Evolutionary conservation across 2,888 invertebrate genomes (phyloP), one percentile per base, ranked within the genome.

Genomic region (Lasioglossum villosulum): DNA sequence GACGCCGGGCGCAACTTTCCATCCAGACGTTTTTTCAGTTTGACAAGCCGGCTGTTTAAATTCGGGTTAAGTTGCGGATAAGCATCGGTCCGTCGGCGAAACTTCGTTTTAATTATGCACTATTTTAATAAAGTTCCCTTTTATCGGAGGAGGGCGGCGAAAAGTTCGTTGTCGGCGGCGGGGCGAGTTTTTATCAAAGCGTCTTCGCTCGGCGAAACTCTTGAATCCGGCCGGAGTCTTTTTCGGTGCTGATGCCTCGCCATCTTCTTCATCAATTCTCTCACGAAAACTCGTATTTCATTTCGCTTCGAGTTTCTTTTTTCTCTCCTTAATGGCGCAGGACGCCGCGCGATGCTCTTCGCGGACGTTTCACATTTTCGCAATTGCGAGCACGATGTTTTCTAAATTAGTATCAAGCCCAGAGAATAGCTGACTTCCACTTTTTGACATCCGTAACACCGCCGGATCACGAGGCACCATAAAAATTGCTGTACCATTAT

Each of bases 21-120:
- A 30, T 34, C 78, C 85, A 52, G 79, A 63, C 78, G 75, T 39
- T 63, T 86, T 80, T 80, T 74, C 12, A 76, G 48, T 76, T 72
- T 74, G 73, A 85, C 85, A 85, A 86, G 76, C 68, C 48, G 45
- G 59, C 86, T 85, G 80, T 80, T 86, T 85, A 85, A 85, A 85
- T 85, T 85, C 80, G 74, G 68, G 56, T 85, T 85, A 86, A 85
- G 73, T 70, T 73, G 70, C 48, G 80, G 80, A 86, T 85, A 85
- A 86, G 85, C 86, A 77, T 80, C 80, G 73, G 30, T 16, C 63
- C 66, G 63, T 19, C 71, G 74, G 56, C 70, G 39, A 75, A 85
- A 85, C 84, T 79, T 84, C 71, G 56, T 68, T 86, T 85, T 80
- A 85, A 85, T 86, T 85, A 85, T 66, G 73, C 80, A 76, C 75